Evolutionary conservation across 2,888 invertebrate species (phyloP), one percentile per base, ranked within the genome.

Genomic region (Orthosia incerta): DNA sequence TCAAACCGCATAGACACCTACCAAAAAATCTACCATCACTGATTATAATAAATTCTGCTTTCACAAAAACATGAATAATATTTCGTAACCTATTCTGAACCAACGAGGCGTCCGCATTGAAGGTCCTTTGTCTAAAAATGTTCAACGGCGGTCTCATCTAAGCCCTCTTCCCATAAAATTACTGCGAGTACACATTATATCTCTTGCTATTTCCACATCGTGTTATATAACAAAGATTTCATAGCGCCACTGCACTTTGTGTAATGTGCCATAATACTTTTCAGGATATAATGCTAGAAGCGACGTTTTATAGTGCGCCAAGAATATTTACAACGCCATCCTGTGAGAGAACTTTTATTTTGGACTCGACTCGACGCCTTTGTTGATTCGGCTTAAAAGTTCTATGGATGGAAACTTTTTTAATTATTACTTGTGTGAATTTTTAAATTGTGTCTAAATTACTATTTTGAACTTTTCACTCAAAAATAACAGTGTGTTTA

Each of bases 231-330:
- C 74, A 81, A 74, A 76, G 82, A 84, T 81, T 76, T 84, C 82
- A 84, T 67, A 81, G 63, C 72, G 50, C 66, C 50, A 61, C 64
- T 85, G 86, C 86, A 85, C 84, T 86, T 76, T 86, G 74, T 86
- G 74, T 84, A 85, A 86, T 86, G 82, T 69, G 60, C 86, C 76
- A 71, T 86, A 63, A 85, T 84, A 85, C 84, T 86, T 85, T 86
- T 74, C 85, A 73, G 82, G 63, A 74, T 81, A 84, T 84, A 74
- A 79, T 66, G 71, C 57, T 68, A 65, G 60, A 57, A 50, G 74
- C 69, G 72, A 82, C 81, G 51, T 71, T 85, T 86, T 82, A 86
- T 84, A 76, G 82, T 79, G 66, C 82, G 53, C 66, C 62, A 55
- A 76, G 71, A 68, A 80, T 80, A 80, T 83, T 81, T 83, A 83